These are phyloP conservation scores for Oxytorus armatus DNA, from an alignment of 2,888 invertebrate genomes.

Conservation along the genomic window DNA sequence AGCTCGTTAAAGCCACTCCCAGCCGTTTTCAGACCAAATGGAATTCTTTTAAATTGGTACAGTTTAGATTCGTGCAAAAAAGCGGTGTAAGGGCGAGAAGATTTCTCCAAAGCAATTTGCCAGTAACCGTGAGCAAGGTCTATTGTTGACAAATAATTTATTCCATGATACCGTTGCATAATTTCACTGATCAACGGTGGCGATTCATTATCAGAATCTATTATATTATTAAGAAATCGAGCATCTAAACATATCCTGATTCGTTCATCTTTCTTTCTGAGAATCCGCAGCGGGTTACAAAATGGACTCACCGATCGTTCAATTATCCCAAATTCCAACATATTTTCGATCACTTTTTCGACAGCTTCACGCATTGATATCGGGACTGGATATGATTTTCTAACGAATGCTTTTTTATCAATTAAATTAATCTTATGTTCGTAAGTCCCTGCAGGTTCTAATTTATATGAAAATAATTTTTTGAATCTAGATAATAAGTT, in stretches of 20 bases:
- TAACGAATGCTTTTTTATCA: no score
- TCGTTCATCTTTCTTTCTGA: constrained; percentile 24
- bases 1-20: constrained; percentile 72
- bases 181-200: background rate
- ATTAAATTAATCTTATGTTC: no score
- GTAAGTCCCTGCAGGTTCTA: no score
- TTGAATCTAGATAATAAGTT: no score
- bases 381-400: constrained; percentile 64
- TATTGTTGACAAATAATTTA: no score
- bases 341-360: constrained; percentile 72
- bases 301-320: constrained; percentile 73
- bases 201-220: constrained; percentile 7
- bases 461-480: no score
- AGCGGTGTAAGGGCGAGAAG: no score
- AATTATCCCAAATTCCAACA: constrained; percentile 75
- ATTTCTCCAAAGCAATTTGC: no score
- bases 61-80: background rate
- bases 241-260: no score
- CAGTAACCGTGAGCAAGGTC: no score
- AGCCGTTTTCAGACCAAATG: constrained; percentile 75
- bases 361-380: constrained; percentile 71
- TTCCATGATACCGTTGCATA: no score
- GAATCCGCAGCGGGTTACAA: constrained; percentile 71
- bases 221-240: no score
- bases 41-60: constrained; percentile 70